Evolutionary conservation across 2,888 invertebrate genomes (phyloP).

Genomic region (Agrotis clavis): DNA sequence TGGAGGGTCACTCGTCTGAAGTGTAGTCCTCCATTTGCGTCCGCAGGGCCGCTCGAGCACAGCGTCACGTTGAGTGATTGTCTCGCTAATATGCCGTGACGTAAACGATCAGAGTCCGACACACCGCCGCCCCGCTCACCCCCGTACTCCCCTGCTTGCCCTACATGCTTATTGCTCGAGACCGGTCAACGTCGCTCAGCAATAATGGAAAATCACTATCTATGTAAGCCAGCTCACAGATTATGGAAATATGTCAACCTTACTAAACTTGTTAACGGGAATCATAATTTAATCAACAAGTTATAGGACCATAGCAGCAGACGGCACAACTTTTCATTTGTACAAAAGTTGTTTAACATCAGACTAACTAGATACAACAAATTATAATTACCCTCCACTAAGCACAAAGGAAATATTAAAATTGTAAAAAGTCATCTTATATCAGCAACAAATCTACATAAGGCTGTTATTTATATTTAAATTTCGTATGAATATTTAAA

Average conservation of each 20-base stretch:
- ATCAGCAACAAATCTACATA: constrained; percentile 60
- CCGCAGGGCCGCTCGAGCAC: constrained; percentile 73
- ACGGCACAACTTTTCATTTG: constrained; percentile 36
- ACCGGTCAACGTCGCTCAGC: constrained; percentile 61
- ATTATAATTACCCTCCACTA: constrained; percentile 33
- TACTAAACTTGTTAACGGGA: constrained; percentile 16
- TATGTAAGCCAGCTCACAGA: constrained; percentile 14
- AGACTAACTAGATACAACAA: constrained; percentile 27
- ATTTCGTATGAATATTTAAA: constrained; percentile 70
- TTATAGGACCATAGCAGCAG: constrained; percentile 8
- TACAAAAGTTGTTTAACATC: constrained; percentile 35
- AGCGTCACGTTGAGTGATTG: constrained; percentile 85
- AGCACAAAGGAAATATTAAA: constrained; percentile 28
- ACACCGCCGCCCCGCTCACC: constrained; percentile 55
- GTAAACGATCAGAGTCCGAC: constrained; percentile 71
- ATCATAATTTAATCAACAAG: constrained; percentile 36
- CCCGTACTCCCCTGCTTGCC: constrained; percentile 52
- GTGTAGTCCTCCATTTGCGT: constrained; percentile 83
- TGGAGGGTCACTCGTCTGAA: constrained; percentile 79
- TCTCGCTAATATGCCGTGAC: constrained; percentile 83
- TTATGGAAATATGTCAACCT: constrained; percentile 28
- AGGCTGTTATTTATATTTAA: constrained; percentile 67
- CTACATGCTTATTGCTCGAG: constrained; percentile 61
- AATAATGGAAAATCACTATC: constrained; percentile 61
- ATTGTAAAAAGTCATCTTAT: constrained; percentile 37